Evolutionary conservation across 1,140 invertebrate species (phyloP).

Genomic region (Eciton burchellii): DNA sequence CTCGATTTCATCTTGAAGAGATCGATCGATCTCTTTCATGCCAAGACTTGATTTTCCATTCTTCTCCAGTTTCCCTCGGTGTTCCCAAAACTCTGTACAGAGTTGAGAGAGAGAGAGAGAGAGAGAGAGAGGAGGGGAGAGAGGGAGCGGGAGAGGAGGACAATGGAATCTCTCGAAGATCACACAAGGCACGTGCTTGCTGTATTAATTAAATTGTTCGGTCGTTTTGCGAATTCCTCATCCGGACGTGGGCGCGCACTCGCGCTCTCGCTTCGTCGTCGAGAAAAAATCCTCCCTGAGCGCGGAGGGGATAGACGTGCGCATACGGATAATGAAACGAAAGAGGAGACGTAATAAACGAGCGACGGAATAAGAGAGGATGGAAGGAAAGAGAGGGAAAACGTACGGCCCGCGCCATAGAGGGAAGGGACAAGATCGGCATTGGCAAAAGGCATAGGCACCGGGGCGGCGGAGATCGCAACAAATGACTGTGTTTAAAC

Average conservation of each 20-base stretch:
- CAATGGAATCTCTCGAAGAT: neutral
- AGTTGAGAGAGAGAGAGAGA: no score
- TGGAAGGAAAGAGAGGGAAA: constrained; percentile 18
- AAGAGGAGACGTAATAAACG: constrained; percentile 36
- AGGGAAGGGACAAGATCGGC: constrained; percentile 75
- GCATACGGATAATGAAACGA: constrained; percentile 57
- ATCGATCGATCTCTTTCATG: no score
- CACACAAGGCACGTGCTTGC: neutral
- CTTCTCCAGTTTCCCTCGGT: neutral
- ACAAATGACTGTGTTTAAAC: constrained; percentile 86
- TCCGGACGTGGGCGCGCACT: constrained; percentile 57
- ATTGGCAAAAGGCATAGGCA: constrained; percentile 79
- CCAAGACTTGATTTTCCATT: no score
- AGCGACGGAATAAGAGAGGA: constrained; percentile 35
- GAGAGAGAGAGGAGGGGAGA: no score
- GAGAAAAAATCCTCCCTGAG: constrained; percentile 26
- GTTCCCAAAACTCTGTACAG: no score
- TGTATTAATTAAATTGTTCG: constrained; percentile 32
- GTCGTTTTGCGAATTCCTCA: constrained; percentile 33
- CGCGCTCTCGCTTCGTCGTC: constrained; percentile 35
- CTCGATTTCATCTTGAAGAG: no score
- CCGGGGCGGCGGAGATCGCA: constrained; percentile 76
- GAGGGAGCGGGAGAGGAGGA: no score
- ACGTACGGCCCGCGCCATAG: constrained; percentile 54
- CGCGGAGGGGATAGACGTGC: constrained; percentile 15